A percentile compares a stretch with the other conserved stretches of the same genome.
These are phyloP conservation scores for Amphipoea oculea DNA, from an alignment of 2,888 invertebrate genomes.

Conservation along the genomic window DNA sequence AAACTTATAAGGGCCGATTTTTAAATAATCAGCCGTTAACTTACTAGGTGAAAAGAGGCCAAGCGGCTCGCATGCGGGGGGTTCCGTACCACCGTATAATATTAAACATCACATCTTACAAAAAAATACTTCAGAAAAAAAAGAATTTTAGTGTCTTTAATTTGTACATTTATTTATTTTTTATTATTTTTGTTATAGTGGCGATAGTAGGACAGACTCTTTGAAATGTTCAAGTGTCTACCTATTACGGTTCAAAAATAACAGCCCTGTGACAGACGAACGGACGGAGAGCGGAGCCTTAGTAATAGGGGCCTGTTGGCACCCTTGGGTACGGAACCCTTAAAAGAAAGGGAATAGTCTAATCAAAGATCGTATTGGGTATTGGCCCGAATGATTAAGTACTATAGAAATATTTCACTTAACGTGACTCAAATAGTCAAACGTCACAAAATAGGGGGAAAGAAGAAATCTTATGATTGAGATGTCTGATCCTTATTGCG, in stretches of 20 bases:
- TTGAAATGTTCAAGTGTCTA: background rate
- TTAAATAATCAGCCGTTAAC: background rate
- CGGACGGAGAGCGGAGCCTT: background rate
- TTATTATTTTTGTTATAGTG: background rate
- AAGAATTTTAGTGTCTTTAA: background rate
- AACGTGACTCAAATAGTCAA: no score
- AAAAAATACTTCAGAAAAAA: background rate
- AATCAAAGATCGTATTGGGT: background rate
- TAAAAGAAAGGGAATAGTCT: background rate
- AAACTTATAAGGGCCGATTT: background rate
- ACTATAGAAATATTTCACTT: background rate
- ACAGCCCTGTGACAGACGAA: background rate
- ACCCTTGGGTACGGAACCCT: background rate
- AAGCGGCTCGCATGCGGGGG: background rate
- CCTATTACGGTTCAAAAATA: background rate
- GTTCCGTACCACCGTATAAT: background rate
- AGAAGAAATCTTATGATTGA: background rate
- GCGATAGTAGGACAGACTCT: background rate
- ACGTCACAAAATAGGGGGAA: background rate
- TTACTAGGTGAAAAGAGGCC: background rate
- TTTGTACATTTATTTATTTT: no score
- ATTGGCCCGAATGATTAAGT: background rate
- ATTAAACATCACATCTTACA: background rate
- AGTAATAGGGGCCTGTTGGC: background rate
- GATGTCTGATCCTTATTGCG: no score